phyloP scores from a whole-genome alignment of 2,113 vertebrate species.

The Boulengeromyrus knoepffleri region DNA sequence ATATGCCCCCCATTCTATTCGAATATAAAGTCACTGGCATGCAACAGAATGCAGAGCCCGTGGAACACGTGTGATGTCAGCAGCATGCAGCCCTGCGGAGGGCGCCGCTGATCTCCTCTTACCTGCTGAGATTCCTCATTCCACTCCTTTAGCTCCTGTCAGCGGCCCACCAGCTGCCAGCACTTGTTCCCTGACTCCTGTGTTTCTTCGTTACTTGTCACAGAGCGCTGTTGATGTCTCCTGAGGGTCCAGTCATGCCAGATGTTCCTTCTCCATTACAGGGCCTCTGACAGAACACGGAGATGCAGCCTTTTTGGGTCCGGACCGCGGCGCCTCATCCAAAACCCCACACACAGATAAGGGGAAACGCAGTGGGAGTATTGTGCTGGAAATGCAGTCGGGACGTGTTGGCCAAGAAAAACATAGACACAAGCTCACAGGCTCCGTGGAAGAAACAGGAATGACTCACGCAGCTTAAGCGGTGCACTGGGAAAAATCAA shows the following conservation, averaged over 20 bases:
- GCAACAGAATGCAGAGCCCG: not conserved
- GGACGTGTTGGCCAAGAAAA: not conserved
- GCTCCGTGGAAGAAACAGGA: not conserved
- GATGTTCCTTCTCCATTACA: not conserved
- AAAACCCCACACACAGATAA: not conserved
- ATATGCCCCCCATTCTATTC: not conserved
- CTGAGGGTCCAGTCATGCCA: not conserved
- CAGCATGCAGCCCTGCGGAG: not conserved
- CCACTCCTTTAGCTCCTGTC: not conserved
- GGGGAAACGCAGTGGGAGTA: not conserved
- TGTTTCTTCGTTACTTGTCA: not conserved
- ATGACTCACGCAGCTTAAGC: not conserved
- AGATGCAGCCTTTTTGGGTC: not conserved
- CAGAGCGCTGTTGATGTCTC: not conserved
- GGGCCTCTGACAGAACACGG: not conserved
- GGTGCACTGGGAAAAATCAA: not conserved
- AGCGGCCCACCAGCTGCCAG: not conserved
- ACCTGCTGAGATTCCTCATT: not conserved
- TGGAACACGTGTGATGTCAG: not conserved
- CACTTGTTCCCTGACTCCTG: not conserved
- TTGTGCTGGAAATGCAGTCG: not conserved
- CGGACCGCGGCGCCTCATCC: not conserved
- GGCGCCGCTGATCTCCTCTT: not conserved
- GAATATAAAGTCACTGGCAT: not conserved
- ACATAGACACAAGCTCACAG: constrained; percentile 1